phyloP scores from a whole-genome alignment of 2,797 vertebrate species.

The Fundulus diaphanus region DNA sequence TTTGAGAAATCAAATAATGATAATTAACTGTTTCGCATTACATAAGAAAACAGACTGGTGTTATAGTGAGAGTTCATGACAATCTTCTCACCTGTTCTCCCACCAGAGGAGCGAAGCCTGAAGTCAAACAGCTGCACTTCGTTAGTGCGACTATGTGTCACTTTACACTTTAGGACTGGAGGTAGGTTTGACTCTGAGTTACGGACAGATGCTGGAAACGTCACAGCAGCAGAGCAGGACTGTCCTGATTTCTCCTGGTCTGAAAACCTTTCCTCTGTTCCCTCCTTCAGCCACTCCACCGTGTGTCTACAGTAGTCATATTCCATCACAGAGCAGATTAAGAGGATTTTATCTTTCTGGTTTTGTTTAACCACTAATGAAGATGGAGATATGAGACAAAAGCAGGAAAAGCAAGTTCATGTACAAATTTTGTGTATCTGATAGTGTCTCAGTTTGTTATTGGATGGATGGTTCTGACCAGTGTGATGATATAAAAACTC shows the following conservation, averaged over 20 bases:
- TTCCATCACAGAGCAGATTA: background rate
- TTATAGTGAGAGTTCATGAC: background rate
- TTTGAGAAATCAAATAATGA: background rate
- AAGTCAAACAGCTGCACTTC: background rate
- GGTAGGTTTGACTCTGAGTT: background rate
- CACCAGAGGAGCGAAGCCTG: conserved; percentile 4
- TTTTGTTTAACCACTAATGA: background rate
- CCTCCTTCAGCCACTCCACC: conserved; percentile 9
- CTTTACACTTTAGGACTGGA: conserved; percentile 7
- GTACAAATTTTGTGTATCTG: accelerated
- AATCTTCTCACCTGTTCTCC: background rate
- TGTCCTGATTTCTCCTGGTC: background rate
- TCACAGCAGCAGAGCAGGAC: background rate
- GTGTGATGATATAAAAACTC: conserved; percentile 8
- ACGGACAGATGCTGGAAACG: background rate
- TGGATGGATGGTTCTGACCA: background rate
- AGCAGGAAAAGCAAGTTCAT: background rate
- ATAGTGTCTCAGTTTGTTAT: background rate
- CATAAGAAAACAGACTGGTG: background rate
- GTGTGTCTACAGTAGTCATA: background rate
- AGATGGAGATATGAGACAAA: background rate
- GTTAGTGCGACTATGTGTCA: accelerated
- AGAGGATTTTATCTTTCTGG: background rate
- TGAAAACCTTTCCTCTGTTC: background rate
- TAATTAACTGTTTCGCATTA: background rate